Evolutionary conservation across 2,113 vertebrate species (phyloP), one percentile per base, ranked within the genome.

Genomic region (Chamaetylas fuelleborni): DNA sequence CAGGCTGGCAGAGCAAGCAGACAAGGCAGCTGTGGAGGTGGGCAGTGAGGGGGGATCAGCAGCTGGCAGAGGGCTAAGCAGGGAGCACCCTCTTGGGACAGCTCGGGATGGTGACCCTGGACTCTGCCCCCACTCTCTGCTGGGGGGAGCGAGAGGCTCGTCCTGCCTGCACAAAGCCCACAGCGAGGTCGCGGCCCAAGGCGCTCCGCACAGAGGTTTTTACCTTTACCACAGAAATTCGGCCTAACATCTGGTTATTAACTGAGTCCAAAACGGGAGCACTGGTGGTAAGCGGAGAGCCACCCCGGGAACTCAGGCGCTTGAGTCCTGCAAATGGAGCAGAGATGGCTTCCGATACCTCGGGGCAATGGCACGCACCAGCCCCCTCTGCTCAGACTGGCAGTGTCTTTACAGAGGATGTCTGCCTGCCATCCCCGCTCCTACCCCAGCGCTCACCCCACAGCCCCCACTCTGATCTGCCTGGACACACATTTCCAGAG

Each of bases 221-320:
- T 97, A 97, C 96, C 96, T 97, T 97, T 96, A 95, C 94, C 86
- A 97, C 95, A 96, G 96, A 97, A 97, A 97, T 87, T 74, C 96
- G 96, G 96, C 96, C 96, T 97, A 97, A 97, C 96, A 97, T 97
- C 96, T 92, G 96, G 96, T 97, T 96, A 93, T 97, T 92, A 97
- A 97, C 93, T 95, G 94, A 95, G 93, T 97, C 96, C 95, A 61
- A 95, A 97, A 89, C 95, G 31, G 96, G 94, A 96, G 89, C 96
- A 95, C 57, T 95, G 95, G 29, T 91, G 93, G 91, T 81, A 95
- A 97, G 94, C 79, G 70, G 92, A 95, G 93, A 96, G 96, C 91
- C 96, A 93, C 92, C 94, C 91, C 94, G 77, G 95, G 77, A 97
- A 81, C 94, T 97, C 96, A 97, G 96, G 93, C 89, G 91, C 95